Evolutionary conservation across 2,888 invertebrate species (phyloP), one percentile per base, ranked within the genome.

Genomic region (Boloria selene): DNA sequence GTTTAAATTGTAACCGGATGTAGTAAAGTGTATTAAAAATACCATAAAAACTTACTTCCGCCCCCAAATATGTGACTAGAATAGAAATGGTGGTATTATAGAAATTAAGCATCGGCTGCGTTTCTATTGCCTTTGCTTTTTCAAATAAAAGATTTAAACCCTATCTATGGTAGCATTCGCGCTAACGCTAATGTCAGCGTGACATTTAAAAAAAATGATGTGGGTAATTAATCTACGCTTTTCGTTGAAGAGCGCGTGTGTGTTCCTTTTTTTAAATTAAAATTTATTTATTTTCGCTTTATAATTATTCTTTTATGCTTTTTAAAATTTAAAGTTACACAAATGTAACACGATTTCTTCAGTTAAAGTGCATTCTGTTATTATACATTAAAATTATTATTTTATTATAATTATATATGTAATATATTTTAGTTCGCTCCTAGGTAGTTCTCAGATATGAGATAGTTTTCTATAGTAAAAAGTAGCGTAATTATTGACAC

Each of bases 51-150:
- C 53, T 72, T 70, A 81, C 83, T 86, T 89, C 88, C 88, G 87
- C 79, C 79, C 74, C 76, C 77, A 17, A 77, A 80, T 82, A 82
- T 76, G 73, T 88, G 89, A 86, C 86, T 78, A 72, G 89, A 87
- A 88, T 89, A 77, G 79, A 79, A 87, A 89, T 88, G 72, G 72
- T 68, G 72, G 88, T 77, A 89, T 90, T 89, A 88, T 76, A 74
- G 76, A 71, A 69, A 72, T 73, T 72, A 74, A 70, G 67, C 58
- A 50, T 45, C 56, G 56, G 64, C 63, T 70, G 67, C 61, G 71
- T 69, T 73, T 72, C 71, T 73, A 70, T 67, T 72, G 62, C 68
- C 73, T 70, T 68, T 58, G 67, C 67, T 61, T 68, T 64, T 64
- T 67, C 68, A 69, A 72, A 73, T 70, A 74, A 74, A 73, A 71